A percentile compares a stretch with the other conserved stretches of the same genome.
Evolutionary conservation across 2,113 vertebrate genomes (phyloP).

Genomic region (Takifugu bimaculatus): DNA sequence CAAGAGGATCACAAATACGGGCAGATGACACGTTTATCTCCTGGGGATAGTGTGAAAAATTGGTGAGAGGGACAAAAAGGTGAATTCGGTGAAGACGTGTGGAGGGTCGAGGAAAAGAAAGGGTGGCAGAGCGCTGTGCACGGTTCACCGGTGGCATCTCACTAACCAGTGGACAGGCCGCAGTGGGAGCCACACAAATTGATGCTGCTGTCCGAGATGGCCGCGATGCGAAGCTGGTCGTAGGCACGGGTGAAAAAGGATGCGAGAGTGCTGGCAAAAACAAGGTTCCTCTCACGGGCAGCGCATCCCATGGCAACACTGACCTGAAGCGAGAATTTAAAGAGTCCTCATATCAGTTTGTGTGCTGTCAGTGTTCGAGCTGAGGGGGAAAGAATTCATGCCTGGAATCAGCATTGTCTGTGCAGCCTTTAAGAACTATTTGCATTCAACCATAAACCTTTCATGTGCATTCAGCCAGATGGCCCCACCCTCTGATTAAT

Average conservation of each 20-base stretch:
- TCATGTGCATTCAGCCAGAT: conserved; percentile 54
- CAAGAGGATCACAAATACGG: conserved; percentile 29
- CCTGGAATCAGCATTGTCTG: conserved; percentile 1
- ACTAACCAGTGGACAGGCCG: conserved; percentile 91
- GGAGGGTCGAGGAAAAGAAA: conserved; percentile 3
- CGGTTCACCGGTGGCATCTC: neutral
- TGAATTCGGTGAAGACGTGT: conserved; percentile 3
- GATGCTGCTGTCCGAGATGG: conserved; percentile 92
- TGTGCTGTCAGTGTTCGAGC: neutral
- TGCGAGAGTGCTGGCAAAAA: conserved; percentile 88
- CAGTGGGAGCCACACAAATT: conserved; percentile 94
- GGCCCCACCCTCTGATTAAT: conserved; percentile 64
- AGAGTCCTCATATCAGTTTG: neutral
- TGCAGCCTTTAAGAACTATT: neutral
- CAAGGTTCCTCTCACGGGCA: conserved; percentile 83
- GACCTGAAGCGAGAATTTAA: conserved; percentile 73
- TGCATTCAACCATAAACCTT: conserved; percentile 30
- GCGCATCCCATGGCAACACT: conserved; percentile 87
- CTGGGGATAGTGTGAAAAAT: conserved; percentile 16
- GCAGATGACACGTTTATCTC: conserved; percentile 3
- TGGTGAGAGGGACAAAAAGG: conserved; percentile 7
- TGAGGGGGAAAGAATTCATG: conserved; percentile 18
- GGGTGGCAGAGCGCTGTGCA: neutral
- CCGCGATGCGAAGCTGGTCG: conserved; percentile 92
- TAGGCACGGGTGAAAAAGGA: conserved; percentile 89